Conservation (phyloP, 2,888 invertebrate species). For the Phyllotreta cruciferae region DNA sequence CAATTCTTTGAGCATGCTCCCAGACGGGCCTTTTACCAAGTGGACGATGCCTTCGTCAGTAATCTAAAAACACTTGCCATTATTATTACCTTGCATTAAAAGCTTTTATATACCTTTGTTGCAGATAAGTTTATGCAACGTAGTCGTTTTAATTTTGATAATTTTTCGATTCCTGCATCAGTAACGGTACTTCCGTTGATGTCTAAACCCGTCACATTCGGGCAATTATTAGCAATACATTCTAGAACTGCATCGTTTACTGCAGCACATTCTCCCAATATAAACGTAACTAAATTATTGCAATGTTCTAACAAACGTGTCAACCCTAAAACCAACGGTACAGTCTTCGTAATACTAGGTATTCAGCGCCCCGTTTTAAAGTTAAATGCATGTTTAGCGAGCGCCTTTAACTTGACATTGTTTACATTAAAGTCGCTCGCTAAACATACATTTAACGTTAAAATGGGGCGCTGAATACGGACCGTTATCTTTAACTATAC, state of each 20-base stretch:
- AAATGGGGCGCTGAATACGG: no score
- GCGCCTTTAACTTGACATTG: no score
- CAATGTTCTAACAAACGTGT: slow-evolving; percentile 48
- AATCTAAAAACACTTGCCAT: slow-evolving; percentile 48
- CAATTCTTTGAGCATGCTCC: slow-evolving; percentile 51
- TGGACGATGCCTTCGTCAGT: slow-evolving; percentile 51
- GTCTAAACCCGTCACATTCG: slow-evolving; percentile 61
- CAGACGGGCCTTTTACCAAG: slow-evolving; percentile 50
- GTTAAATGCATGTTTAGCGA: no score
- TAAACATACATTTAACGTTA: no score
- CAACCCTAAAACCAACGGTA: slow-evolving; percentile 47
- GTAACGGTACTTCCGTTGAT: slow-evolving; percentile 58
- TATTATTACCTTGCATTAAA: background rate
- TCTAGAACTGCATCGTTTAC: slow-evolving; percentile 65
- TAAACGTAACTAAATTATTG: slow-evolving; percentile 47
- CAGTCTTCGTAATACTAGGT: slow-evolving; percentile 8
- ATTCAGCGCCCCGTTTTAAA: slow-evolving; percentile 6
- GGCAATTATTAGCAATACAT: slow-evolving; percentile 62
- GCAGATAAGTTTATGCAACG: slow-evolving; percentile 53
- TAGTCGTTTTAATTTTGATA: slow-evolving; percentile 50
- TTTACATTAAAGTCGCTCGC: no score
- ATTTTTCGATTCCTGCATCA: slow-evolving; percentile 49
- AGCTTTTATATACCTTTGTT: slow-evolving; percentile 51
- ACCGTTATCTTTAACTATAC: no score
- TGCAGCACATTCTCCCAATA: slow-evolving; percentile 51